Evolutionary conservation across 2,888 invertebrate genomes (phyloP).

Genomic region (Calameuta pallipes): DNA sequence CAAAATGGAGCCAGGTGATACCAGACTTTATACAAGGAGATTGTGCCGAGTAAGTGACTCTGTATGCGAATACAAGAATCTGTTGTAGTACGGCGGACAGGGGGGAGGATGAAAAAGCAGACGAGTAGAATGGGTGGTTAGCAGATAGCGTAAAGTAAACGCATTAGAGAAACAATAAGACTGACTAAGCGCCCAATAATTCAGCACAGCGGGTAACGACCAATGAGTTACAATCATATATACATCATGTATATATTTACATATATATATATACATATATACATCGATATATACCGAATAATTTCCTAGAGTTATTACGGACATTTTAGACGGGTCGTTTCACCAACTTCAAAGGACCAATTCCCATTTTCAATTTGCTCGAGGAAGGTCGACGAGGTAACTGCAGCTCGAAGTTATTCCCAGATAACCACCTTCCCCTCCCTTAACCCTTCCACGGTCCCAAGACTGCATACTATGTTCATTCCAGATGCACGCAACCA

Average conservation of each 20-base stretch:
- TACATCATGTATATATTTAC: background rate
- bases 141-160: background rate
- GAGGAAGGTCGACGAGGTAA: background rate
- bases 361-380: slow-evolving; percentile 61
- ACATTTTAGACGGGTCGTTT: slow-evolving; percentile 55
- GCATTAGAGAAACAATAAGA: background rate
- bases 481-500: slow-evolving; percentile 15
- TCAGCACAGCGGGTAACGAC: background rate
- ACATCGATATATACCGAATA: slow-evolving; percentile 1
- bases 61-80: background rate
- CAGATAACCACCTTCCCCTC: slow-evolving; percentile 25
- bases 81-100: background rate
- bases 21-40: background rate
- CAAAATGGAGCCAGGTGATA: background rate
- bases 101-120: background rate
- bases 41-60: background rate
- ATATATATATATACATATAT: too few species aligned
- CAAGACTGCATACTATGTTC: slow-evolving; percentile 31
- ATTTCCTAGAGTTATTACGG: slow-evolving; percentile 52
- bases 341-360: slow-evolving; percentile 62
- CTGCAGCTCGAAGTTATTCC: slow-evolving; percentile 42
- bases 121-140: too few species aligned
- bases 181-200: background rate
- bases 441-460: slow-evolving; percentile 23
- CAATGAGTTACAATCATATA: background rate